These are phyloP conservation scores for Lordiphosa collinella DNA, from an alignment of 1,140 invertebrate species.

Conservation along the genomic window DNA sequence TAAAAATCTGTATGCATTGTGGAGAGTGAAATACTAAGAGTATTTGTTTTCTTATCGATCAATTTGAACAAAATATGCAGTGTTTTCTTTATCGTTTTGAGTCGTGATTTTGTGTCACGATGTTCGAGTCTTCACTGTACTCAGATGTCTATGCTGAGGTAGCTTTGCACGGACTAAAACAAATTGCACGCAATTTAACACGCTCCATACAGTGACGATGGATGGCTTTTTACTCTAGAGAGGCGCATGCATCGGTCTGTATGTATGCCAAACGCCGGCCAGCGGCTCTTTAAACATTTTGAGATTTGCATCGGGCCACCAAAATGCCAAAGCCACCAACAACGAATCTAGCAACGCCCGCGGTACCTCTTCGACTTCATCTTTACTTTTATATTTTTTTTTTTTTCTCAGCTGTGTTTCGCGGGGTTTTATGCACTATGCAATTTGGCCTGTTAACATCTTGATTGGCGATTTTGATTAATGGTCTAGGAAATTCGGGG, in stretches of 20 bases:
- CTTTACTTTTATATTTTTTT: too few species aligned
- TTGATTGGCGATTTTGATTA: constrained; percentile 54
- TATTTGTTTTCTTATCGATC: too few species aligned
- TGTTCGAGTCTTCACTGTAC: constrained; percentile 17
- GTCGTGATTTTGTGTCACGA: not conserved
- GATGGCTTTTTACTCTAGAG: too few species aligned
- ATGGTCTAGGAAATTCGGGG: constrained; percentile 18
- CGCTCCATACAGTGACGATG: constrained; percentile 40
- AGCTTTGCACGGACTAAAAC: constrained; percentile 61
- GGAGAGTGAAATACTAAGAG: too few species aligned
- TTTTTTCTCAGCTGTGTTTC: too few species aligned
- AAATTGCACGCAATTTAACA: constrained; percentile 76
- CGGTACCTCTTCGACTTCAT: too few species aligned
- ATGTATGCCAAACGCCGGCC: not conserved
- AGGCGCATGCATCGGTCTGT: too few species aligned
- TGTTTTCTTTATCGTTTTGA: not conserved
- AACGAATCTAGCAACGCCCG: too few species aligned
- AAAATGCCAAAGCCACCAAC: too few species aligned
- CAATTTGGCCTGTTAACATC: constrained; percentile 54
- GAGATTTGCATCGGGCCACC: constrained; percentile 44
- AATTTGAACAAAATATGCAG: too few species aligned
- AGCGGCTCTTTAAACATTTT: constrained; percentile 26
- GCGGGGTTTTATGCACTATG: constrained; percentile 23
- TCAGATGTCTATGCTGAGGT: constrained; percentile 27
- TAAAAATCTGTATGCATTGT: too few species aligned